Evolutionary conservation across 2,113 vertebrate genomes (phyloP).

Genomic region (Cyprinodon brontotheroides): DNA sequence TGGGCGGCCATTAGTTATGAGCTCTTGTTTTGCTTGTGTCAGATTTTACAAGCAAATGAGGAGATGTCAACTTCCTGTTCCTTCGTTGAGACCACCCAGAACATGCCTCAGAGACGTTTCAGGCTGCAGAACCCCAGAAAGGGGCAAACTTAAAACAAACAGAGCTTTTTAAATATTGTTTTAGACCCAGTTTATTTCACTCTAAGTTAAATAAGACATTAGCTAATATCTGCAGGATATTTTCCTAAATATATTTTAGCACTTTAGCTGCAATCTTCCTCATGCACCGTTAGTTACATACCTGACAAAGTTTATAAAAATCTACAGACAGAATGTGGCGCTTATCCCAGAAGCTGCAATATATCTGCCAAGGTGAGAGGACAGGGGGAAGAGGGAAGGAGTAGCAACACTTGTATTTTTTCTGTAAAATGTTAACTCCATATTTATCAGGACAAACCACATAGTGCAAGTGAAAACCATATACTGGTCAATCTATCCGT

Average conservation of each 20-base stretch:
- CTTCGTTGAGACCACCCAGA: constrained; percentile 56
- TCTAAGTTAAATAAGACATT: background rate
- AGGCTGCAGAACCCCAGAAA: background rate
- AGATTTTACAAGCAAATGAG: constrained; percentile 51
- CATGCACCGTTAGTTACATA: background rate
- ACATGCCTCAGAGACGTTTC: background rate
- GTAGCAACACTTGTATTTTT: no score
- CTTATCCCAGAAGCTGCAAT: no score
- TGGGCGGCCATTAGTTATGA: constrained; percentile 51
- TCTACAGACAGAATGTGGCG: no score
- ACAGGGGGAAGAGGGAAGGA: no score
- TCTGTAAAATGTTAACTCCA: no score
- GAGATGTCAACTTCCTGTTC: constrained; percentile 56
- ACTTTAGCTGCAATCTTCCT: background rate
- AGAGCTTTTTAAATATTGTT: background rate
- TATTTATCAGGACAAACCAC: no score
- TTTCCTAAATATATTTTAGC: background rate
- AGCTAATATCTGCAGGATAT: background rate
- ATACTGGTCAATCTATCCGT: no score
- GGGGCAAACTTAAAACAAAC: background rate
- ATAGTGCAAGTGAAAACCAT: no score
- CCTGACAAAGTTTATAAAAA: no score
- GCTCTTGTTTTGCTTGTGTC: constrained; percentile 59
- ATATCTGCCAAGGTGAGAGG: no score
- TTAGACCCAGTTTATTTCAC: background rate